Base-by-base conservation (phyloP, 2,888 invertebrate species). In the Drosophila macrospina region DNA sequence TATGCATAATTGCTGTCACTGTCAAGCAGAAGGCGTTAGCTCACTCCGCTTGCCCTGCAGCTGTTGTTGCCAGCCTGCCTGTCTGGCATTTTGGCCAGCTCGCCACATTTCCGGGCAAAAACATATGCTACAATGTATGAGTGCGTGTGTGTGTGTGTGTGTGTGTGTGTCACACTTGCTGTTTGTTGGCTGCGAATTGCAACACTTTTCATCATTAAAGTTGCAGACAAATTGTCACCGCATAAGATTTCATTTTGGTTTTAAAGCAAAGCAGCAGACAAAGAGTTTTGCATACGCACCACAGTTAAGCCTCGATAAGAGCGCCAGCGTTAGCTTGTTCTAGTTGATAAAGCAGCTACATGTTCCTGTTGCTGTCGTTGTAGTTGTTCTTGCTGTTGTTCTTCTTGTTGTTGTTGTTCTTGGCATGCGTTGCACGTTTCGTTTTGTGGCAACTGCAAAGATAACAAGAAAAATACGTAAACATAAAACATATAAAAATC, bases 1-100 rank as follows among this genome's bases (percentile, higher is more conserved):
- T 82, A 85, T 87, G 85, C 85, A 82, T 80, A 85, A 80, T 87
- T 82, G 83, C 69, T 82, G 85, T 72, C 80, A 78, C 78, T 67
- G 69, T 61, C 76, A 63, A 62, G 41, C 37, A 32, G 39, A 11
- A 20, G 26, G 42, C 37, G 34, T 48, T 54, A 37, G 54, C 34
- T 28, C 5, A n/a, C n/a, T n/a, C n/a, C n/a, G n/a, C n/a, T n/a
- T n/a, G n/a, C 61, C 16, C 50, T 39, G 10, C 30, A 59, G 47
- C 44, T 56, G 44, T n/a, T n/a, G 54, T 42, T 28, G 28, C 6
- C 28, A 28, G 16, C 26, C 60, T 11, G 50, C 5, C 37, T 39
- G 28, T 28, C 48, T 26, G 7, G 6, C 16, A 15, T 52, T 59
- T 59, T 60, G 59, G 48, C 30, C 50, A 45, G 41, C 55, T 57